These are phyloP conservation scores for Chloropsis hardwickii DNA, from an alignment of 2,113 vertebrate species.

Conservation along the genomic window DNA sequence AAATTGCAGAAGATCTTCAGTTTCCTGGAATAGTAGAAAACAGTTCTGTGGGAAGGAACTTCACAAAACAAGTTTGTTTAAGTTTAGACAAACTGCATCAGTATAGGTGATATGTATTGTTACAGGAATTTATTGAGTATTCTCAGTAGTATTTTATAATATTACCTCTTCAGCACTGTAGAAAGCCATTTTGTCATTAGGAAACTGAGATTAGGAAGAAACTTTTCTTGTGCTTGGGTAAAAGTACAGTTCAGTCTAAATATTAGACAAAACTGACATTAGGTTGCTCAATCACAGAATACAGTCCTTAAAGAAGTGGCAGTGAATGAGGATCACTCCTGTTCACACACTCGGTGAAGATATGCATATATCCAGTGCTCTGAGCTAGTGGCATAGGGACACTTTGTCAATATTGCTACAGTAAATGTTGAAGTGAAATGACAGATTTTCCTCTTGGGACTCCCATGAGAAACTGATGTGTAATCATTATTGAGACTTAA, in stretches of 20 bases:
- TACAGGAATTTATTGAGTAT: background rate
- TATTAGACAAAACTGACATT: background rate
- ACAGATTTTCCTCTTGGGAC: slow-evolving; percentile 46
- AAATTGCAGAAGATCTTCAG: background rate
- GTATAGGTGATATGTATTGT: background rate
- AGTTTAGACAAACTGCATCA: background rate
- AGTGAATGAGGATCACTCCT: background rate
- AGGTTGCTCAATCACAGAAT: background rate
- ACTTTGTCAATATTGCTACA: slow-evolving; percentile 56
- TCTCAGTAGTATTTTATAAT: background rate
- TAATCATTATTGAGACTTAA: slow-evolving; percentile 49
- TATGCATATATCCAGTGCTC: background rate
- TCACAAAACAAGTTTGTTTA: background rate
- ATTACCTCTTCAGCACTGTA: background rate
- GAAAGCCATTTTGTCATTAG: background rate
- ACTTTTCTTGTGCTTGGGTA: background rate
- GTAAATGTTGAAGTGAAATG: slow-evolving; percentile 55
- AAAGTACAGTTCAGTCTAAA: background rate
- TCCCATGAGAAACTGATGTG: slow-evolving; percentile 1
- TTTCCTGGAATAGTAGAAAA: background rate
- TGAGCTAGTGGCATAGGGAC: slow-evolving; percentile 15
- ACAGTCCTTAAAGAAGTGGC: background rate
- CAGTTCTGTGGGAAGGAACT: background rate
- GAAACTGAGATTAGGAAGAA: background rate
- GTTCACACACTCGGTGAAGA: background rate